Conservation (phyloP, 2,797 vertebrate species). For the Alauda arvensis region DNA sequence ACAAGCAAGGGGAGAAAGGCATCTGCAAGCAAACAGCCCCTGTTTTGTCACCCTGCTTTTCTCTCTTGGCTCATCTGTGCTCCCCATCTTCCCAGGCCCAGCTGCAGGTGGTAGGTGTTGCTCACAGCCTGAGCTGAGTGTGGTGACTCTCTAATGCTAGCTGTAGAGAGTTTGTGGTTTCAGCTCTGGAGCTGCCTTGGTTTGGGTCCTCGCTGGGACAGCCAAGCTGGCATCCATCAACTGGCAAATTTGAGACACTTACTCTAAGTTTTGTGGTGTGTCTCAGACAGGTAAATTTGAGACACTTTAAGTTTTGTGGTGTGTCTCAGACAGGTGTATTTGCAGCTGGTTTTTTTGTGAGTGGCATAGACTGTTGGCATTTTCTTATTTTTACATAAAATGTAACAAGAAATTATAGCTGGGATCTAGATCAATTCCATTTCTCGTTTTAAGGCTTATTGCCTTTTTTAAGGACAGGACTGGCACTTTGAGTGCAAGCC, state of each 20-base stretch:
- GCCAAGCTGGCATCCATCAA: background rate
- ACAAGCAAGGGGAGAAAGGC: background rate
- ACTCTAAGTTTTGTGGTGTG: background rate
- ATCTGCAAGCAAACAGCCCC: background rate
- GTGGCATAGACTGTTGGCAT: background rate
- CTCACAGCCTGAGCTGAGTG: background rate
- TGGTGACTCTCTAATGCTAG: background rate
- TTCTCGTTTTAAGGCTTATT: background rate
- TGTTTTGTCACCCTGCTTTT: background rate
- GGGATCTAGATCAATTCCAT: background rate
- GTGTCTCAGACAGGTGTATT: background rate
- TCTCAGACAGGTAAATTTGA: background rate
- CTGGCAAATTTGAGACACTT: fast-evolving
- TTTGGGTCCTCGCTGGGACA: background rate
- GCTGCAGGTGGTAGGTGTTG: background rate
- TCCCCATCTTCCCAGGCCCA: background rate
- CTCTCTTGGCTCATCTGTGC: background rate
- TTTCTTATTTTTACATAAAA: background rate
- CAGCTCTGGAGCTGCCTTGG: background rate
- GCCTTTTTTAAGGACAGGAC: background rate
- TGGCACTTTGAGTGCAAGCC: background rate
- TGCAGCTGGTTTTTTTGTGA: background rate
- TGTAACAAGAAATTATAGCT: background rate
- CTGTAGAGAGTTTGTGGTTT: background rate
- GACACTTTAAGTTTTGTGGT: background rate